A percentile compares a stretch with the other conserved stretches of the same genome.
phyloP scores from a whole-genome alignment of 2,797 vertebrate genomes.

The Poecilia gillii region DNA sequence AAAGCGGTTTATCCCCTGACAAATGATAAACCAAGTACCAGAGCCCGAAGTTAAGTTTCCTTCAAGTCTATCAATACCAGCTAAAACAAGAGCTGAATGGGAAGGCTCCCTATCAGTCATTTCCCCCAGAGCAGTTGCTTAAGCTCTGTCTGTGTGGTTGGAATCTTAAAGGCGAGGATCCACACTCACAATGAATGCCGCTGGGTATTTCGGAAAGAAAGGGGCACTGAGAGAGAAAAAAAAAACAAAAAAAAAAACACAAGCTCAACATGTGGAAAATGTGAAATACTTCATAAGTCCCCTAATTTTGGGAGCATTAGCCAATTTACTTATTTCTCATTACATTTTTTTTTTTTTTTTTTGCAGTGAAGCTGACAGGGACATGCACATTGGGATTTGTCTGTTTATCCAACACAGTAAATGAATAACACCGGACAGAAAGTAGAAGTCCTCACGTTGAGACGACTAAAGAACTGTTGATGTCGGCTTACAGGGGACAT shows the following conservation, averaged over 20 bases:
- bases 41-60: constrained; percentile 61
- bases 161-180: constrained; percentile 77
- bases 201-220: constrained; percentile 63
- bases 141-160: constrained; percentile 69
- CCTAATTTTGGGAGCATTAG: constrained; percentile 21
- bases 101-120: constrained; percentile 68
- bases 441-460: constrained; percentile 51
- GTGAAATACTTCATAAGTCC: constrained; percentile 37
- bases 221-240: constrained; percentile 36
- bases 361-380: constrained; percentile 36
- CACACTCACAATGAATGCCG: constrained; percentile 65
- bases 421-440: constrained; percentile 59
- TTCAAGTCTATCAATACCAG: constrained; percentile 64
- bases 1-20: constrained; percentile 49
- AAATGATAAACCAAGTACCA: constrained; percentile 30
- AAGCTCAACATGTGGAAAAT: constrained; percentile 34
- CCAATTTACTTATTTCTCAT: neutral
- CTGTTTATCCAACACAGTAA: constrained; percentile 55
- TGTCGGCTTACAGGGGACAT: constrained; percentile 68
- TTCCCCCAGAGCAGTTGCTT: constrained; percentile 67
- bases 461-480: constrained; percentile 70
- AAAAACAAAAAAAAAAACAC: constrained; percentile 49
- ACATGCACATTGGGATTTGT: constrained; percentile 46
- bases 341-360: constrained; percentile 2
- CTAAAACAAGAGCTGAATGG: constrained; percentile 66